phyloP scores from a whole-genome alignment of 2,888 invertebrate genomes.

The Tortricodes alternella region DNA sequence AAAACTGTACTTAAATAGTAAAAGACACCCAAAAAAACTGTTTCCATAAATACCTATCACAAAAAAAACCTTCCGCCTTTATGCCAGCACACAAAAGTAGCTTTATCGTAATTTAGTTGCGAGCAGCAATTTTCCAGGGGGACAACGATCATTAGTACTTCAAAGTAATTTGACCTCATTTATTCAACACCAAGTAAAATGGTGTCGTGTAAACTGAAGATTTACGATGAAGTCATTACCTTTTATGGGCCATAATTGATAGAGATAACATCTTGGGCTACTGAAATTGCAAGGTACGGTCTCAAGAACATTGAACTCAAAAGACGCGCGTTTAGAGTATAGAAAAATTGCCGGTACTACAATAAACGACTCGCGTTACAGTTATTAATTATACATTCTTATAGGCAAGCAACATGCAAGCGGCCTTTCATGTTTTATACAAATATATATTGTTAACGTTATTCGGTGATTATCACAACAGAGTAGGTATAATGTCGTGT shows the following conservation, averaged over 20 bases:
- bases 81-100: conserved; percentile 18
- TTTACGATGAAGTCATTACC: conserved; percentile 82
- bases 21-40: too few species aligned
- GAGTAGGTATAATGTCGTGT: neutral
- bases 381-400: conserved; percentile 76
- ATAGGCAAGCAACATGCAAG: conserved; percentile 66
- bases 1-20: too few species aligned
- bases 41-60: neutral
- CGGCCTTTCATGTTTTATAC: conserved; percentile 52
- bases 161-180: conserved; percentile 69
- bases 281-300: conserved; percentile 77
- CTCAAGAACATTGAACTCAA: conserved; percentile 68
- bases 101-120: conserved; percentile 25
- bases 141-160: conserved; percentile 64
- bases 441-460: conserved; percentile 48
- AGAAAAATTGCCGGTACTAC: conserved; percentile 71
- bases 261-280: conserved; percentile 75
- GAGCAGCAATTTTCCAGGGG: conserved; percentile 36
- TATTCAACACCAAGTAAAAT: conserved; percentile 76
- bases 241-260: conserved; percentile 81
- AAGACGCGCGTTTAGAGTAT: conserved; percentile 69
- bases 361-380: conserved; percentile 70
- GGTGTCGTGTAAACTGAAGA: conserved; percentile 76
- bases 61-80: neutral
- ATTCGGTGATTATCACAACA: conserved; percentile 35